Evolutionary conservation across 2,113 vertebrate species (phyloP), one percentile per base, ranked within the genome.

Genomic region (Aphelocoma coerulescens): DNA sequence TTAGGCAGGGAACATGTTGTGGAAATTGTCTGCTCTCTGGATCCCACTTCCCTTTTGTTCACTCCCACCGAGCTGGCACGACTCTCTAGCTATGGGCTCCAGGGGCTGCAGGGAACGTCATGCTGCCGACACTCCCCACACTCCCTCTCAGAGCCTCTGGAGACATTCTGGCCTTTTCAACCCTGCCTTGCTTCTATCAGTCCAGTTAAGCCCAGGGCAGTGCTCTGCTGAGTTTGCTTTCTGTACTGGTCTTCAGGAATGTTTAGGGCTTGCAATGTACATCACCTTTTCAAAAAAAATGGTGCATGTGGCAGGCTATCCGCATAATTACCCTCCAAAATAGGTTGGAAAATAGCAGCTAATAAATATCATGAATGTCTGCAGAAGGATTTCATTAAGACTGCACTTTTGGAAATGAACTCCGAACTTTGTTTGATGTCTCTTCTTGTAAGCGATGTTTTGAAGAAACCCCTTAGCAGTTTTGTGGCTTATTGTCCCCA

Each of bases 161-260:
- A 95, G 85, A 78, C 3, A 1, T 63, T 48, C 57, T 94, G 94
- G 49, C 92, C 88, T 94, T 94, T 95, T 96, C 91, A 94, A 96
- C 92, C 58, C 79, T 66, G 63, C 37, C 37, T 84, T 86, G 51
- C 74, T 94, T 67, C 82, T 95, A 18, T 65, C 27, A 55, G 78
- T 46, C 62, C 78, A 65, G 48, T 88, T 61, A 86, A 74, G n/a
- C 62, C 41, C 48, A 81, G 63, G 72, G 44, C 57, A 91, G 59
- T 0, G 0, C 61, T 75, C 30, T 71, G 55, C 3, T 2, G 43
- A 54, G 48, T 57, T 85, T 4, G 4, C 33, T 67, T 48, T 93
- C 71, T 41, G 49, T 32, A 10, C 15, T n/a, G 24, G 33, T 49
- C 72, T 76, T 67, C 2, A 8, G 74, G 85, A 95, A 49, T 49